Evolutionary conservation across 1,140 invertebrate genomes (phyloP).

Genomic region (Drosophila pallidifrons): DNA sequence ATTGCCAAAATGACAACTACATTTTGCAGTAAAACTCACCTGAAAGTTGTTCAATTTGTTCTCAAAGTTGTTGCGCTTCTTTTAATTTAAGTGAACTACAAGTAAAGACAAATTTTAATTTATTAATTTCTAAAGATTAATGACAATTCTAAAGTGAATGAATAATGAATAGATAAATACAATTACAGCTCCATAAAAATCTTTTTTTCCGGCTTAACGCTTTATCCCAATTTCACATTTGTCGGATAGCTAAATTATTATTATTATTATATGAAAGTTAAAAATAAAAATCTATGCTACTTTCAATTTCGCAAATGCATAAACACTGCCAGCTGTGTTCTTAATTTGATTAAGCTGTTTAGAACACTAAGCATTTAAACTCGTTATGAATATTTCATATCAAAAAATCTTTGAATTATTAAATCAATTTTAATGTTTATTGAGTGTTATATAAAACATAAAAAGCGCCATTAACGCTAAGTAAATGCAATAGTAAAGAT

Average conservation of each 20-base stretch:
- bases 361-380: too few species aligned
- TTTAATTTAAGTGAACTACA: constrained; percentile 1
- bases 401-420: background rate
- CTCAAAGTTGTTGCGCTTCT: background rate
- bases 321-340: too few species aligned
- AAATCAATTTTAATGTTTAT: background rate
- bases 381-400: background rate
- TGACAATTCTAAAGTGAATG: background rate
- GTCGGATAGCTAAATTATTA: too few species aligned
- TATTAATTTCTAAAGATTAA: background rate
- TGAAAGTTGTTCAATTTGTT: background rate
- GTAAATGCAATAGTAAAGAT: background rate
- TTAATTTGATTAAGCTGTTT: too few species aligned
- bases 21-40: background rate
- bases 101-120: background rate
- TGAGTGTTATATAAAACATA: background rate
- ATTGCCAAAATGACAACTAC: constrained; percentile 1
- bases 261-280: too few species aligned
- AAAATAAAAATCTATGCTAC: too few species aligned
- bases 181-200: too few species aligned
- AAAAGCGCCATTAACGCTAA: background rate
- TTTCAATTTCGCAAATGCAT: too few species aligned
- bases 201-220: too few species aligned
- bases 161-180: background rate
- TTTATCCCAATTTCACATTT: too few species aligned